A percentile compares a stretch with the other conserved stretches of the same genome.
phyloP scores from a whole-genome alignment of 2,797 vertebrate species.

The Emys orbicularis region DNA sequence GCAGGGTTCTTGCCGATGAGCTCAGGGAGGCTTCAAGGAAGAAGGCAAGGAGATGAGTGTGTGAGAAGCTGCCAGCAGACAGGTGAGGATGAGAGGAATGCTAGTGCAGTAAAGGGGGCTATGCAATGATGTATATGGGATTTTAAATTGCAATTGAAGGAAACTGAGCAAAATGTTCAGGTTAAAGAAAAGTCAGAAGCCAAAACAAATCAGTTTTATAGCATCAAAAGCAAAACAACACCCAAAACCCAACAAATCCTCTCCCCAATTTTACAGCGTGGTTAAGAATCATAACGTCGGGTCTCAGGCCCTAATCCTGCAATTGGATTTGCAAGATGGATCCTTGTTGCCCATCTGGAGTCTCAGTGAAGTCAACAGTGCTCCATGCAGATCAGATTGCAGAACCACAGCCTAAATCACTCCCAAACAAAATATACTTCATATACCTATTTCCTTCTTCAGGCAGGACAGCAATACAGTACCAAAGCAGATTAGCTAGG shows the following conservation, averaged over 20 bases:
- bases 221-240: rapidly evolving
- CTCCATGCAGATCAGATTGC: background rate
- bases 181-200: background rate
- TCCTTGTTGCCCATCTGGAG: background rate
- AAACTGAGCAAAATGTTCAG: background rate
- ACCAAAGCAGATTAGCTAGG: background rate
- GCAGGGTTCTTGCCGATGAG: background rate
- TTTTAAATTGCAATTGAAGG: background rate
- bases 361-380: background rate
- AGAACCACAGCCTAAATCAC: background rate
- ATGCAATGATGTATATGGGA: background rate
- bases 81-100: background rate
- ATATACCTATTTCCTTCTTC: background rate
- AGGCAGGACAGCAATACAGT: background rate
- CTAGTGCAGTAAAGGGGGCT: background rate
- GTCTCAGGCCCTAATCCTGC: background rate
- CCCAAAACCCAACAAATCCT: no score
- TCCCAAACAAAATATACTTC: background rate
- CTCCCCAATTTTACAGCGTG: no score
- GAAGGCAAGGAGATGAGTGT: background rate
- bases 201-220: background rate
- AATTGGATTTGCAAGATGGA: background rate
- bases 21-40: rapidly evolving
- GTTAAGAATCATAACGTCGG: background rate
- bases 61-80: background rate